Base-by-base conservation (phyloP, 92 coral and sea anemone genomes). In the Heliopora coerulea region DNA sequence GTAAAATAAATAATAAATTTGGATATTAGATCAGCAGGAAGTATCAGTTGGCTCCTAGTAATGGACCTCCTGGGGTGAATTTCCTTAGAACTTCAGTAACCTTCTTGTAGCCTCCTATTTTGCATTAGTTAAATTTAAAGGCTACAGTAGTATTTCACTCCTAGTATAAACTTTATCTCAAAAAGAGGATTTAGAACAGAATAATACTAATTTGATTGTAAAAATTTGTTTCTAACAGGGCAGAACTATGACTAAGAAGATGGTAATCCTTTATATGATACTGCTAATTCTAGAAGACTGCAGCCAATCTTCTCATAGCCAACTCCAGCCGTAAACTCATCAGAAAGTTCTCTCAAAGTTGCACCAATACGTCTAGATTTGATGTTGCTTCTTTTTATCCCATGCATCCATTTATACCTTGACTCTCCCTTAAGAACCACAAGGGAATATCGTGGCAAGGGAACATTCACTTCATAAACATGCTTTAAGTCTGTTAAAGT, bases 391-490 rank as follows among this genome's bases (percentile, higher is more conserved):
- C 97, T 79, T 59, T 92, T 89, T 44, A 92, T 83, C 2, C 88
- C 92, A 83, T 92, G 97, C 81, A 85, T 87, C 97, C 97, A 92
- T 24, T 83, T 31, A 75, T 92, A 68, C 21, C 97, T 84, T 49
- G 97, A 89, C 8, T 88, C 74, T 11, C 97, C 96, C 4, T 69
- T 33, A 25, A 92, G 91, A 26, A 92, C 62, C 34, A 89, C 82
- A 13, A 92, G 76, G 28, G 97, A 92, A 27, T 86, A 59, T 35
- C 80, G 74, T 8, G 96, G 96, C 86, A 93, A 79, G 49, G 86
- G 84, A 18, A 93, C 82, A n/a, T 83, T 79, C 8, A 89, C 77
- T 73, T 85, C 96, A 54, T 60, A 33, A 29, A 56, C 65, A 34
- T 48, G 20, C 23, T 59, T 54, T 23, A 60, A 64, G 35, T 81